Evolutionary conservation across 2,888 invertebrate genomes (phyloP).

Genomic region (Cistogaster globosa): DNA sequence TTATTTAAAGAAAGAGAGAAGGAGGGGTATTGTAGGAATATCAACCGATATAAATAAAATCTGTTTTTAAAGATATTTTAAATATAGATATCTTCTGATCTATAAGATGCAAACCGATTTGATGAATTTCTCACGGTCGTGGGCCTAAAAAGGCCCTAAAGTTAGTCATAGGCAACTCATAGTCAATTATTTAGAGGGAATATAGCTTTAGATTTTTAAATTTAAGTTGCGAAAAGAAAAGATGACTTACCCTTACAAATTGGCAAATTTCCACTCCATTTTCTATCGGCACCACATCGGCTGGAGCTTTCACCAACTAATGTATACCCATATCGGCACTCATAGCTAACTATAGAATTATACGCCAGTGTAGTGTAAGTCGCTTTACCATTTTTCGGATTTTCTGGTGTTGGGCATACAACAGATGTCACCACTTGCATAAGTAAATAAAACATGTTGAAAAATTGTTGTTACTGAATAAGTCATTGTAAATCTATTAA

Average conservation of each 20-base stretch:
- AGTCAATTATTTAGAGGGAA: no score
- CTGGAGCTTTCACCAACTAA: slow-evolving; percentile 95
- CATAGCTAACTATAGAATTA: slow-evolving; percentile 97
- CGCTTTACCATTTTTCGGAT: slow-evolving; percentile 96
- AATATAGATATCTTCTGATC: no score
- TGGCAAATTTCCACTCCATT: slow-evolving; percentile 97
- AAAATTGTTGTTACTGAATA: background rate
- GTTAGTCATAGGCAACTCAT: no score
- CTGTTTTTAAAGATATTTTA: no score
- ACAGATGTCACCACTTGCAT: slow-evolving; percentile 92
- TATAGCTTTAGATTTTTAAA: no score
- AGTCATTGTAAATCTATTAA: background rate
- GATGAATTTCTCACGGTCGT: no score
- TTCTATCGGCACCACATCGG: slow-evolving; percentile 95
- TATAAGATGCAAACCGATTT: no score
- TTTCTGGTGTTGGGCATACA: slow-evolving; percentile 95
- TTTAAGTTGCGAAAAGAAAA: background rate
- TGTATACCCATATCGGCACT: slow-evolving; percentile 97
- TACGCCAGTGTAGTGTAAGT: slow-evolving; percentile 96
- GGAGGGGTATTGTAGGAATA: no score
- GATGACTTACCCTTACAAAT: slow-evolving; percentile 90
- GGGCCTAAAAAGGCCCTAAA: no score
- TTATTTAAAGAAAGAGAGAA: no score
- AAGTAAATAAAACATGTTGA: slow-evolving; percentile 8
- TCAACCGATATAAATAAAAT: no score